Base-by-base conservation (phyloP, 2,113 vertebrate species). In the Nothobranchius kuhntae region DNA sequence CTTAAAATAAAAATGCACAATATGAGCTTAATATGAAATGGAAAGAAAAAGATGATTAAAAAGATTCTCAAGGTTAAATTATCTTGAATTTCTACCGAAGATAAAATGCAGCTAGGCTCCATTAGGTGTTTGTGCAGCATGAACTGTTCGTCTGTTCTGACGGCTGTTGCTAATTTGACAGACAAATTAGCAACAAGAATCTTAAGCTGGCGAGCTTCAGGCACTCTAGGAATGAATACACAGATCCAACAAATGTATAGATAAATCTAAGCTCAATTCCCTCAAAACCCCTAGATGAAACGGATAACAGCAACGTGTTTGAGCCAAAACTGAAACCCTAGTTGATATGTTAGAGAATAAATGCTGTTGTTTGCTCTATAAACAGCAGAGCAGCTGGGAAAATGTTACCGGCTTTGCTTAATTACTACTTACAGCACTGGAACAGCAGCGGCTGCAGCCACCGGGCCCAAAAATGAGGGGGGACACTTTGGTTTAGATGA, bases 391-490 rank as follows among this genome's bases (percentile, higher is more conserved):
- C 65, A 64, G 63, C 61, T 75, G 65, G 57, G 75, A 61, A 73
- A 78, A 75, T 73, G 52, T 63, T 61, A 70, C 61, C 52, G 10
- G 42, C 60, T 71, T 61, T 58, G 17, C 48, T 63, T 65, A 78
- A 82, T 79, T 72, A 81, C 61, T 57, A 53, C 59, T 73, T 65
- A 17, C 50, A 70, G 58, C 51, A 61, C 61, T 64, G 40, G 58
- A 68, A 68, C 69, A 61, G 71, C 58, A 61, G 60, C 0, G 11
- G 30, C 17, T 65, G 55, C 36, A 51, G 59, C 65, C 45, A 55
- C 71, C 54, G 62, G 65, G 21, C 44, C 47, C 57, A 44, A 47
- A 26, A 65, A 78, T 67, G 52, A 87, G 69, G 71, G 73, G 63
- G 65, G 63, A 81, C 53, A 35, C 21, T 60, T 51, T 40, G n/a